phyloP scores from a whole-genome alignment of 2,888 invertebrate genomes.

The Acronicta leporina region DNA sequence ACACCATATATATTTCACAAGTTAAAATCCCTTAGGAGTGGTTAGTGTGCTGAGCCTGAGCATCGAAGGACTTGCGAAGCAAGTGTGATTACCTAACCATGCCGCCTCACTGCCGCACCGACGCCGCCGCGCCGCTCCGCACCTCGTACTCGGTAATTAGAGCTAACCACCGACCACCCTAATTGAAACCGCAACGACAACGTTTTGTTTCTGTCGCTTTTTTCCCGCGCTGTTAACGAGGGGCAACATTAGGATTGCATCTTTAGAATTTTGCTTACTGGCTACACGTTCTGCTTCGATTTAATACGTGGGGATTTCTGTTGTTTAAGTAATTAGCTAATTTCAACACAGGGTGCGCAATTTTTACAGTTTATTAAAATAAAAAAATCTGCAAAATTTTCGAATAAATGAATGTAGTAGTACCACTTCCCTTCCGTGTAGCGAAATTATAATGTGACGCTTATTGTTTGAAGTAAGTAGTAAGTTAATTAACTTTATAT shows the following conservation, averaged over 20 bases:
- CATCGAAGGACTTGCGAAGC: slow-evolving; percentile 30
- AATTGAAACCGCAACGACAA: slow-evolving; percentile 78
- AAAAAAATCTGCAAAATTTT: background rate
- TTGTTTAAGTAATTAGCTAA: slow-evolving; percentile 40
- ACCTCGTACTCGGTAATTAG: slow-evolving; percentile 66
- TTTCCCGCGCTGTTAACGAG: slow-evolving; percentile 70
- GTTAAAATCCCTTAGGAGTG: slow-evolving; percentile 48
- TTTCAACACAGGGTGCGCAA: slow-evolving; percentile 1
- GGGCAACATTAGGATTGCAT: slow-evolving; percentile 61
- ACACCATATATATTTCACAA: no score
- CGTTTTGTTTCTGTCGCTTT: slow-evolving; percentile 65
- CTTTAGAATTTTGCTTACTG: slow-evolving; percentile 48
- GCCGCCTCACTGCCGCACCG: slow-evolving; percentile 5
- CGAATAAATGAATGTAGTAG: background rate
- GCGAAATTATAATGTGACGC: no score
- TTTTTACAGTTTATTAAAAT: slow-evolving; percentile 12
- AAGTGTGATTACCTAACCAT: slow-evolving; percentile 29
- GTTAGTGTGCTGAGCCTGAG: slow-evolving; percentile 46
- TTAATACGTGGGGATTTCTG: slow-evolving; percentile 25
- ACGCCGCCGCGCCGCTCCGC: slow-evolving; percentile 16
- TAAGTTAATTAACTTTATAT: no score
- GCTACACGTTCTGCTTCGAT: slow-evolving; percentile 36
- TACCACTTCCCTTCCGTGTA: background rate
- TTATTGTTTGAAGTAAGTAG: no score
- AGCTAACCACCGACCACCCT: slow-evolving; percentile 62